Conservation (phyloP, 2,797 vertebrate species). For the Chelonia mydas region DNA sequence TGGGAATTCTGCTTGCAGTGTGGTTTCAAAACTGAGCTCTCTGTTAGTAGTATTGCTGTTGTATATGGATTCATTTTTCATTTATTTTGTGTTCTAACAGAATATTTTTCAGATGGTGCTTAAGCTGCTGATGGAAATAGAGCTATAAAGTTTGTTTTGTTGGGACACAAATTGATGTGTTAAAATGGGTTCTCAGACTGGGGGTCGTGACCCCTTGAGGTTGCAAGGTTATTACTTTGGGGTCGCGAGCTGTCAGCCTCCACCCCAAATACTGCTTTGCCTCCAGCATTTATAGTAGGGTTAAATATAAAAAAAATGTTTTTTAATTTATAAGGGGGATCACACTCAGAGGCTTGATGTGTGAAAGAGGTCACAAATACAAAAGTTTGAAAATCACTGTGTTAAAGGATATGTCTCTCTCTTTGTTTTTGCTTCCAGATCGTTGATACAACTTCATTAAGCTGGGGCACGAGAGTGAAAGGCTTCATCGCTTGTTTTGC, state of each 20-base stretch:
- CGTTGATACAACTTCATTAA: slow-evolving; percentile 85
- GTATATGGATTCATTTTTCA: neutral
- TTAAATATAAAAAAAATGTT: too few relatives aligned
- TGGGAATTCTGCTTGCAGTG: too few relatives aligned
- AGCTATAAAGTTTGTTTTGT: neutral
- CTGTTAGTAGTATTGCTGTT: neutral
- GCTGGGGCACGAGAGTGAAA: slow-evolving; percentile 90
- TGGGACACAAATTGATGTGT: fast-evolving
- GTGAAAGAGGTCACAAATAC: too few relatives aligned
- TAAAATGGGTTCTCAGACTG: fast-evolving
- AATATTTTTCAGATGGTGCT: fast-evolving
- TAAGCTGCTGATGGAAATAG: neutral
- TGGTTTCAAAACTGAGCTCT: neutral
- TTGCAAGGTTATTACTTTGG: too few relatives aligned
- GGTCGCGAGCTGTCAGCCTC: too few relatives aligned
- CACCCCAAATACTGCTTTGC: too few relatives aligned
- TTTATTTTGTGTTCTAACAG: neutral
- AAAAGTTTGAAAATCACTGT: too few relatives aligned
- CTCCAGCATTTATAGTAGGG: too few relatives aligned
- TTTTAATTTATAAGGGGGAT: too few relatives aligned
- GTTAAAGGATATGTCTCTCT: neutral
- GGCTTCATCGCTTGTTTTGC: slow-evolving; percentile 91
- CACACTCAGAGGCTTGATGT: too few relatives aligned
- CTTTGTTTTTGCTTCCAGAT: slow-evolving; percentile 72
- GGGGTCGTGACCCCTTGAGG: too few relatives aligned